Percentiles rank a stretch among this genome's conserved stretches.
phyloP scores from a whole-genome alignment of 1,140 invertebrate species.

The Popillia japonica region DNA sequence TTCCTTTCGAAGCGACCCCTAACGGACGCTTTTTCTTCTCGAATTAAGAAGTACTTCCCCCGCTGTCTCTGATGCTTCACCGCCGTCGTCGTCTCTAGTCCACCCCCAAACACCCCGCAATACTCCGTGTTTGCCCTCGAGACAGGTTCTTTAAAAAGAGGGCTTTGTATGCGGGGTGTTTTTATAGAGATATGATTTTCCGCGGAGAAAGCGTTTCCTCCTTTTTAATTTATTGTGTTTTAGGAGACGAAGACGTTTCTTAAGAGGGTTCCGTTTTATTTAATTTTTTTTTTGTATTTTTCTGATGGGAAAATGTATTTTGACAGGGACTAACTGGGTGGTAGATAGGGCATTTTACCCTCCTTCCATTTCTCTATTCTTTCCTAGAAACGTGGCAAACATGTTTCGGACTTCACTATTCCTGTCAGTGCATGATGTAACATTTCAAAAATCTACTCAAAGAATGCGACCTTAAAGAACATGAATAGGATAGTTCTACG shows the following conservation, averaged over 20 bases:
- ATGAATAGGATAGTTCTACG: too few species aligned
- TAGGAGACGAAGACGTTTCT: neutral
- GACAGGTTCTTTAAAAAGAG: neutral
- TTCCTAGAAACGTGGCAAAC: too few species aligned
- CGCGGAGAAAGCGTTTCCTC: neutral
- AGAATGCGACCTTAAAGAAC: too few species aligned
- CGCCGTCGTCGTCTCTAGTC: neutral
- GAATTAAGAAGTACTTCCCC: neutral
- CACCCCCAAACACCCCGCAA: too few species aligned
- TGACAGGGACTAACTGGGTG: neutral
- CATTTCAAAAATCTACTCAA: too few species aligned
- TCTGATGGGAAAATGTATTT: neutral
- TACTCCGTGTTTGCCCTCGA: neutral
- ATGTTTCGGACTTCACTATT: too few species aligned
- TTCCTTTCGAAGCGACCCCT: neutral
- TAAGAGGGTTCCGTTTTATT: too few species aligned
- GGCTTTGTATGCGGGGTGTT: neutral
- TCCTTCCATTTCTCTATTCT: too few species aligned
- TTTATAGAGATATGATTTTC: conserved; percentile 4
- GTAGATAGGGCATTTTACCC: neutral
- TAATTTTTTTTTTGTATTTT: neutral
- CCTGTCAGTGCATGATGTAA: too few species aligned
- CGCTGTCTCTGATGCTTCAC: neutral
- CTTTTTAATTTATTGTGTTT: conserved; percentile 4
- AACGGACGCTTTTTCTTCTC: neutral